Conservation (phyloP, 2,797 vertebrate genomes). For the Melanotaenia trifasciata region DNA sequence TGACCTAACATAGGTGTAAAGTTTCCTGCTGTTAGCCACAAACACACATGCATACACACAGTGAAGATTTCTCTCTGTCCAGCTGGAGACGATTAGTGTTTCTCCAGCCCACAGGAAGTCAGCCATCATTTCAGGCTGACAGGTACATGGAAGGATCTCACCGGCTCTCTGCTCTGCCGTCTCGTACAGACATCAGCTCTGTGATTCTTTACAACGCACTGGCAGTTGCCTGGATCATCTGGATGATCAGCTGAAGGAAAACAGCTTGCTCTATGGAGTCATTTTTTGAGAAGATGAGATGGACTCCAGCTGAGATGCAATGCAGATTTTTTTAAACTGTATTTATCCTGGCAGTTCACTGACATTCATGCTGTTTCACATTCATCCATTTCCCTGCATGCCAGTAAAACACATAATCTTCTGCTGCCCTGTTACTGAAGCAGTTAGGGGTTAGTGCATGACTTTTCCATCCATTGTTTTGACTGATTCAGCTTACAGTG, state of each 20-base stretch:
- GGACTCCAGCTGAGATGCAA: slow-evolving; percentile 32
- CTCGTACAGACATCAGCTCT: slow-evolving; percentile 52
- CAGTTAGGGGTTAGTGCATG: neutral
- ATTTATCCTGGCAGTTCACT: slow-evolving; percentile 21
- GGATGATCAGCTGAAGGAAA: slow-evolving; percentile 50
- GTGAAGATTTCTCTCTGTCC: slow-evolving; percentile 66
- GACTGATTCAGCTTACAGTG: slow-evolving; percentile 7
- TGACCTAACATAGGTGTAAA: slow-evolving; percentile 75
- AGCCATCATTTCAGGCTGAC: slow-evolving; percentile 93
- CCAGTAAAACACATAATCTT: slow-evolving; percentile 28
- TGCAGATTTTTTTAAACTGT: neutral
- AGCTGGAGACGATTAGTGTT: slow-evolving; percentile 92
- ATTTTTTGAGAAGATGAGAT: slow-evolving; percentile 29
- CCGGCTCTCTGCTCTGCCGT: slow-evolving; percentile 77
- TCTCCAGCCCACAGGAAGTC: slow-evolving; percentile 92
- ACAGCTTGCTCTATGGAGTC: slow-evolving; percentile 26
- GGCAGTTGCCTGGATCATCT: slow-evolving; percentile 53
- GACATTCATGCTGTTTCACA: slow-evolving; percentile 22
- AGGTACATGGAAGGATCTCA: slow-evolving; percentile 91
- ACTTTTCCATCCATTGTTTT: slow-evolving; percentile 28
- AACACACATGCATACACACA: slow-evolving; percentile 43
- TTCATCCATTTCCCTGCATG: neutral
- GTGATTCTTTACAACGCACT: slow-evolving; percentile 59
- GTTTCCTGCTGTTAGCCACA: slow-evolving; percentile 62
- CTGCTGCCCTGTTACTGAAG: slow-evolving; percentile 18